Evolutionary conservation across 2,888 invertebrate species (phyloP).

Genomic region (Proisotoma minuta): DNA sequence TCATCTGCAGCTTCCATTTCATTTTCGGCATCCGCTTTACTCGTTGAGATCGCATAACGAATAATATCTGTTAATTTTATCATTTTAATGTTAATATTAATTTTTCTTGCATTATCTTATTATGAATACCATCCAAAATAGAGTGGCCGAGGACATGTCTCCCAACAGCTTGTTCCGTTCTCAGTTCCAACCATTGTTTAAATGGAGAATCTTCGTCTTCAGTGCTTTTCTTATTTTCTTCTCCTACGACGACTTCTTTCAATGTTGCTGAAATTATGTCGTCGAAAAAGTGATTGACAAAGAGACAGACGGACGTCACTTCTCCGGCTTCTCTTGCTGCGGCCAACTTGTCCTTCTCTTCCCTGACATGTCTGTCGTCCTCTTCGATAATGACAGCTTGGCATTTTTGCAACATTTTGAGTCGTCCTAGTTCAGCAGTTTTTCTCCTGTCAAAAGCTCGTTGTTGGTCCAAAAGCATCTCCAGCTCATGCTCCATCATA

Average conservation of each 20-base stretch:
- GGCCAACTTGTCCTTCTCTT: background rate
- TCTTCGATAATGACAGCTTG: slow-evolving; percentile 1
- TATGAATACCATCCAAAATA: too few species aligned
- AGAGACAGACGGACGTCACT: background rate
- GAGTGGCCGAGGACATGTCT: too few species aligned
- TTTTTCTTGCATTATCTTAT: too few species aligned
- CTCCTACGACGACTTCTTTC: too few species aligned
- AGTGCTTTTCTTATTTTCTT: too few species aligned
- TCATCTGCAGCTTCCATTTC: background rate
- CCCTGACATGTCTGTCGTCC: background rate
- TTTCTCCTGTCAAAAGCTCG: background rate
- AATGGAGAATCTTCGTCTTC: too few species aligned
- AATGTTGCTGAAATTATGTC: background rate
- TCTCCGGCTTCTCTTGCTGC: background rate
- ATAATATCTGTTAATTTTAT: too few species aligned
- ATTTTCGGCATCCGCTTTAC: background rate
- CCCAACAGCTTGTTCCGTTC: too few species aligned
- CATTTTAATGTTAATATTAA: too few species aligned
- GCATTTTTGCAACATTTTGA: background rate
- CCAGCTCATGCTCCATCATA: slow-evolving; percentile 15
- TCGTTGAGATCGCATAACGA: too few species aligned
- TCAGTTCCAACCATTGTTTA: too few species aligned
- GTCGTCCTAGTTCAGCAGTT: background rate
- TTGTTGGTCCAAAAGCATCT: slow-evolving; percentile 2
- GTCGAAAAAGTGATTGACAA: slow-evolving; percentile 1